These are phyloP conservation scores for Drosophila pseudoananassae DNA, from an alignment of 1,140 invertebrate species.

Conservation along the genomic window DNA sequence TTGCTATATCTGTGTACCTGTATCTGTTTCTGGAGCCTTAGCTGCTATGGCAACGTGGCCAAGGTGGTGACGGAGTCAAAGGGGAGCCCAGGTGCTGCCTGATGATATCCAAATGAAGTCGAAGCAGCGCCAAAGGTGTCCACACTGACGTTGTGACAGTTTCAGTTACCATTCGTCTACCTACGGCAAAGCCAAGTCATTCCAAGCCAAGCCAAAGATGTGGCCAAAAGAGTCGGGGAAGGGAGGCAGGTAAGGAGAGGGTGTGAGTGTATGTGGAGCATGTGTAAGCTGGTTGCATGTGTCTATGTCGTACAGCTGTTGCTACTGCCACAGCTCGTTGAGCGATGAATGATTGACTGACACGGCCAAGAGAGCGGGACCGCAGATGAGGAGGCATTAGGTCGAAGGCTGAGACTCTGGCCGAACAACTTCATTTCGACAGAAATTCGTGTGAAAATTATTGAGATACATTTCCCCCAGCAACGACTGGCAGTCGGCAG, in stretches of 20 bases:
- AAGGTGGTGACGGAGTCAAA: conserved; percentile 18
- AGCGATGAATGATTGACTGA: conserved; percentile 33
- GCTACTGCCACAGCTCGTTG: conserved; percentile 67
- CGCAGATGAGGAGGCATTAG: conserved; percentile 39
- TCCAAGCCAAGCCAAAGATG: not conserved
- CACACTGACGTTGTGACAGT: conserved; percentile 70
- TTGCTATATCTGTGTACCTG: conserved; percentile 24
- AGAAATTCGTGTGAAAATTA: conserved; percentile 80
- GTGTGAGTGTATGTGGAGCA: conserved; percentile 10
- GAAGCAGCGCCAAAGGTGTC: conserved; percentile 67
- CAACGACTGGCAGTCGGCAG: conserved; percentile 25
- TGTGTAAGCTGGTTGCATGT: conserved; percentile 69
- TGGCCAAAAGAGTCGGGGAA: not conserved
- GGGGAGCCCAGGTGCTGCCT: conserved; percentile 28
- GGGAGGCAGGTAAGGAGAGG: not conserved
- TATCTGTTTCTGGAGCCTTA: conserved; percentile 23
- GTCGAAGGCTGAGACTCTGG: conserved; percentile 1
- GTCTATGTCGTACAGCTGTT: conserved; percentile 51
- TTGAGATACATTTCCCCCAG: conserved; percentile 79
- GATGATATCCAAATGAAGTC: conserved; percentile 73
- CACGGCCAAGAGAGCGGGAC: conserved; percentile 11
- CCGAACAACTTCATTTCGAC: conserved; percentile 66
- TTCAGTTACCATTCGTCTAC: conserved; percentile 51
- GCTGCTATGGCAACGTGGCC: conserved; percentile 54
- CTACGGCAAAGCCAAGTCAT: not conserved